Base-by-base conservation (phyloP, 2,888 invertebrate species). In the Xiphydria camelus region DNA sequence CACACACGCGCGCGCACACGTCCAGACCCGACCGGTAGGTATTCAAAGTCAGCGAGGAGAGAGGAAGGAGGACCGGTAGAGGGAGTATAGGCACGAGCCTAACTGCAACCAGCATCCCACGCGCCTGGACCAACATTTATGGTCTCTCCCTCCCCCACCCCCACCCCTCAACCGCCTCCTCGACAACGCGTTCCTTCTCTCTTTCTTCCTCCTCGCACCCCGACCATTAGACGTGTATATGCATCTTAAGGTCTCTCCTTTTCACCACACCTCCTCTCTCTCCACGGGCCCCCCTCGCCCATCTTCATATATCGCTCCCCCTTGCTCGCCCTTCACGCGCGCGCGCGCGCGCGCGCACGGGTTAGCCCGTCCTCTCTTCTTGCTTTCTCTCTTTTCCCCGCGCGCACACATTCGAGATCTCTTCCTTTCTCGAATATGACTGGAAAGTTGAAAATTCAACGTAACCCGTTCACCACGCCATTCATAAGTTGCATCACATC, bases 71-170 rank as follows among this genome's bases (percentile, higher is more conserved):
- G 29, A 21, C 37, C 37, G 37, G 15, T 31, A 29, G 31, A 18
- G 43, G 65, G 68, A 65, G 64, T 61, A n/a, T 33, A 65, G 69
- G 69, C 69, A 69, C 69, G 69, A 69, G 69, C 69, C 69, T 65
- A 69, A 68, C 69, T 68, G 69, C 69, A 66, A 64, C 59, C 68
- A 66, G 60, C 69, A 52, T 64, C 69, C 69, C 69, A 69, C 69
- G 68, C 69, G 61, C 55, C 51, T 56, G 58, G 60, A 54, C 61
- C 64, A 62, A 61, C 62, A 57, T 63, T 66, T 62, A 59, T 51
- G 53, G 34, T 26, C 52, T 54, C 37, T 50, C 47, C 55, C 53
- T 44, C 49, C 53, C 41, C 43, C 32, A 26, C 23, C 41, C 41
- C 15, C 22, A 33, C 43, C 36, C 45, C 15, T n/a, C n/a, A n/a